These are phyloP conservation scores for Steatocranus sp. DNA, from an alignment of 2,797 vertebrate genomes.

Conservation along the genomic window DNA sequence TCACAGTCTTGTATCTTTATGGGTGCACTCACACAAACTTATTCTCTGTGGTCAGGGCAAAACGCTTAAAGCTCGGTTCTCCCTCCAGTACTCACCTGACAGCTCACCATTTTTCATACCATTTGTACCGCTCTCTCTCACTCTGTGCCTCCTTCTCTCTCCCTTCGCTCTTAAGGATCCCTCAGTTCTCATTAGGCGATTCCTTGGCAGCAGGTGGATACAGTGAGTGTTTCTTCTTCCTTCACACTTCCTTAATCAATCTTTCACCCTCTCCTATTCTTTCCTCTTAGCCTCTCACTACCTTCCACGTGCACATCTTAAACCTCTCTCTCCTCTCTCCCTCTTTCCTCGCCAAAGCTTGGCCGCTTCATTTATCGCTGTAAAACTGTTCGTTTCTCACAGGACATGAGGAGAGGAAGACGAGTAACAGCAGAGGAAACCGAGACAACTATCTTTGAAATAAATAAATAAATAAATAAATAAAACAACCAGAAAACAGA, in stretches of 20 bases:
- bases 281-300: background rate
- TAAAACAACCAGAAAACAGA: background rate
- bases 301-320: background rate
- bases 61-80: slow-evolving; percentile 46
- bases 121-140: background rate
- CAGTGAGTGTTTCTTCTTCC: slow-evolving; percentile 10
- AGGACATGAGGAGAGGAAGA: background rate
- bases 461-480: background rate
- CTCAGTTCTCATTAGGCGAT: slow-evolving; percentile 49
- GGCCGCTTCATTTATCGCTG: background rate
- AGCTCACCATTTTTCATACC: slow-evolving; percentile 49
- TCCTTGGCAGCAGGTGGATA: slow-evolving; percentile 34
- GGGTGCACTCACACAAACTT: background rate
- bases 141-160: background rate
- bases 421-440: background rate
- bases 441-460: background rate
- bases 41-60: slow-evolving; percentile 34
- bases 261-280: background rate
- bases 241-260: slow-evolving; percentile 17
- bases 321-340: background rate
- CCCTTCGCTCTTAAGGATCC: slow-evolving; percentile 12
- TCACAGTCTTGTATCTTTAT: slow-evolving; percentile 8
- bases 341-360: background rate
- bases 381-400: background rate
- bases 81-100: slow-evolving; percentile 42